phyloP scores from a whole-genome alignment of 2,113 vertebrate species.

The Guaruba guarouba region DNA sequence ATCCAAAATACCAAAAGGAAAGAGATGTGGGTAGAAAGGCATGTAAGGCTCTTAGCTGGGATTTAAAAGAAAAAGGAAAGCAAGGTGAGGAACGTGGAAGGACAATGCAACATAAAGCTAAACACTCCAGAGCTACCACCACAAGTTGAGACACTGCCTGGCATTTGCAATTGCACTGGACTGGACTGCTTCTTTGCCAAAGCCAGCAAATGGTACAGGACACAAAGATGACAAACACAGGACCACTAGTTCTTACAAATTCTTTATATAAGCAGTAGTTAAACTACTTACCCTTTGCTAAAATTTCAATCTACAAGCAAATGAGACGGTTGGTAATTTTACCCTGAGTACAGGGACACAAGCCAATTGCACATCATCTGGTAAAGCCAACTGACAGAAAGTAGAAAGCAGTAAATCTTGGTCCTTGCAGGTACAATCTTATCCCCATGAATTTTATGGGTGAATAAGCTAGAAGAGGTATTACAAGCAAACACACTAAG shows the following conservation, averaged over 20 bases:
- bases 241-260: background rate
- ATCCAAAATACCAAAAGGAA: background rate
- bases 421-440: background rate
- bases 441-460: background rate
- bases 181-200: background rate
- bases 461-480: background rate
- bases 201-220: background rate
- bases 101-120: background rate
- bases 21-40: background rate
- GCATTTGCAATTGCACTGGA: background rate
- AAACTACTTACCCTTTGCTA: background rate
- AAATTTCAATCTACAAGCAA: background rate
- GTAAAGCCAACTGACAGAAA: background rate
- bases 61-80: background rate
- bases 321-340: background rate
- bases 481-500: background rate
- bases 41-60: background rate
- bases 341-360: background rate
- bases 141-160: background rate
- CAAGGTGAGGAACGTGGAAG: background rate
- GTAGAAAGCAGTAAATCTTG: background rate
- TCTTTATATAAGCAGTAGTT: background rate
- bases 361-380: background rate
- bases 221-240: background rate
- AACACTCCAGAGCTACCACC: background rate